Base-by-base conservation (phyloP, 35 echinoderm and acorn worm genomes). In the Antedon bifida region DNA sequence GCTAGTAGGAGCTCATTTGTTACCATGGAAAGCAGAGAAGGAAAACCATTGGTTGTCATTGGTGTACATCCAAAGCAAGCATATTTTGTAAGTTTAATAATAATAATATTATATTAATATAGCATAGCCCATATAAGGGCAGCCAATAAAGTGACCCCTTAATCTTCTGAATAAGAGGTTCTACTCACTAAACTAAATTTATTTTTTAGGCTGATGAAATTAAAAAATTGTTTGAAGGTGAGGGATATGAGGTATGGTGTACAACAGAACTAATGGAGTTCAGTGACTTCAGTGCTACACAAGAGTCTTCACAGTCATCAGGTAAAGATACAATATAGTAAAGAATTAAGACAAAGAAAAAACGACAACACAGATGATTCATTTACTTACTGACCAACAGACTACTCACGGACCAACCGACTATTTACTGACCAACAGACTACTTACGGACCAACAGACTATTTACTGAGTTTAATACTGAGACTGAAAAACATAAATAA, bases 41-140 rank as follows among this genome's bases (percentile, higher is more conserved):
- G 87, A n/a, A 81, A 84, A 84, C 79, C 86, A 23, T 31, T 91
- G 55, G 78, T 96, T 33, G 86, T 96, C 17, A 89, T 96, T 44
- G 86, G 89, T 78, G 80, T 76, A 32, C 93, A 96, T 84, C 93
- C 89, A 35, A 85, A 83, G 29, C 93, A 96, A 33, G 46, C 74
- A 45, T 80, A 86, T 31, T 96, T 86, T 96, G 93, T 96, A 89
- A 96, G 90, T 91, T 23, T n/a, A n/a, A 64, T 44, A n/a, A n/a
- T n/a, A n/a, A n/a, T n/a, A n/a, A 79, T 29, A 33, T 23, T 34
- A 31, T 12, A 74, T 29, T 30, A 34, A 85, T 36, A 77, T 33
- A n/a, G 10, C 28, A 56, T 45, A 45, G 1, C 16, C 16, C 35
- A 82, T 14, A 10, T 4, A 38, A 21, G 39, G 13, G 39, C 39